A percentile compares a stretch with the other conserved stretches of the same genome.
Evolutionary conservation across 2,113 vertebrate genomes (phyloP).

Genomic region (Craseonycteris thonglongyai): DNA sequence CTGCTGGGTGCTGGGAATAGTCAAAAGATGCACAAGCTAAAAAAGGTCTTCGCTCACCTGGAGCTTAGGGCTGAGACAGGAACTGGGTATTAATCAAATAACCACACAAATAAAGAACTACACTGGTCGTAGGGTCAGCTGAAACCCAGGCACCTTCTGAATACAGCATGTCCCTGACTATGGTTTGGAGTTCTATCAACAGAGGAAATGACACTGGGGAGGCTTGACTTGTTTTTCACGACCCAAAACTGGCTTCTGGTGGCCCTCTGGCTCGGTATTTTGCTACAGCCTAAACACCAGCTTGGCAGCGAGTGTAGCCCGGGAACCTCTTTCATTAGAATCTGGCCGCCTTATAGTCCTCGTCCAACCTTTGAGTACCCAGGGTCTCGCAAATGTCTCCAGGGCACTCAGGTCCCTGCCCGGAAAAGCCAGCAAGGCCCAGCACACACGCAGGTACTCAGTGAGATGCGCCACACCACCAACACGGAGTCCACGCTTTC

Average conservation of each 20-base stretch:
- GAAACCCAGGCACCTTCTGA: background rate
- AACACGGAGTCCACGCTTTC: fast-evolving
- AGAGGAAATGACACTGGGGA: background rate
- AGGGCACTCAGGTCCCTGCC: fast-evolving
- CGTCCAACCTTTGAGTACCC: background rate
- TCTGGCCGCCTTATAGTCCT: background rate
- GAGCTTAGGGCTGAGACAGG: background rate
- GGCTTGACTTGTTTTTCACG: background rate
- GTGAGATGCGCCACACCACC: fast-evolving
- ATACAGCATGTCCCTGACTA: background rate
- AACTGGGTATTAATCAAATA: background rate
- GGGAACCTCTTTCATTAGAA: background rate
- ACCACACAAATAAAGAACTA: background rate
- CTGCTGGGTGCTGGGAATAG: background rate
- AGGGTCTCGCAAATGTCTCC: fast-evolving
- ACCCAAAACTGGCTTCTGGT: background rate
- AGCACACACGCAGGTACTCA: fast-evolving
- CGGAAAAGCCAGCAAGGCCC: fast-evolving
- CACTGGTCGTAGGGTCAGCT: background rate
- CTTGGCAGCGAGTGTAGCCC: background rate
- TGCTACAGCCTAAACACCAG: background rate
- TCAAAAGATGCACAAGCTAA: background rate
- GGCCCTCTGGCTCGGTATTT: background rate
- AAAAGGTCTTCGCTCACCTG: background rate
- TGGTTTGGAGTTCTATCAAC: background rate